Conservation (phyloP, 2,113 vertebrate genomes). For the Pseudopodoces humilis region DNA sequence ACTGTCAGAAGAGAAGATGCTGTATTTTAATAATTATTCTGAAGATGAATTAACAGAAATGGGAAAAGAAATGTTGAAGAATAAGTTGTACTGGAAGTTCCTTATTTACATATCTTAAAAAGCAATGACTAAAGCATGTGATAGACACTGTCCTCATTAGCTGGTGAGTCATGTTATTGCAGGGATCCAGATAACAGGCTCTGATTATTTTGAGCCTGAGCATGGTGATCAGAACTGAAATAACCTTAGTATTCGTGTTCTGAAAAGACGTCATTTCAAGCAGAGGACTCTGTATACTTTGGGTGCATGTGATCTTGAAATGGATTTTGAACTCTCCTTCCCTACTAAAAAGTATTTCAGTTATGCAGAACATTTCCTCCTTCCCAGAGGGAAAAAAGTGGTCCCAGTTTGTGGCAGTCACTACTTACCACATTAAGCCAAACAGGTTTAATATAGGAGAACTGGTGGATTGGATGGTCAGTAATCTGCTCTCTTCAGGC, state of each 20-base stretch:
- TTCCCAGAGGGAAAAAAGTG: not conserved
- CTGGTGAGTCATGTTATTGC: constrained; percentile 52
- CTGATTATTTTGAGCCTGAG: constrained; percentile 34
- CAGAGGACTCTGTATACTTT: not conserved
- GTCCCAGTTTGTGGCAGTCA: not conserved
- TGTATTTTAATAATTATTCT: not conserved
- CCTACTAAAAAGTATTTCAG: not conserved
- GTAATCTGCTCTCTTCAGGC: not conserved
- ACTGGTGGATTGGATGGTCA: not conserved
- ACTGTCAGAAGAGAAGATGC: not conserved
- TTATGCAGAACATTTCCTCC: not conserved
- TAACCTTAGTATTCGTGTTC: not conserved
- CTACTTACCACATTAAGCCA: not conserved
- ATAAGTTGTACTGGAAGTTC: not conserved
- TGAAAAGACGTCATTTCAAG: not conserved
- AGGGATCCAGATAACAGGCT: constrained; percentile 34
- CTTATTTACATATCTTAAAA: constrained; percentile 39
- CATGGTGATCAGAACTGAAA: constrained; percentile 20
- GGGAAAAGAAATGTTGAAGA: not conserved
- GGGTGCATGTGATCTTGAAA: not conserved
- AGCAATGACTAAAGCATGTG: constrained; percentile 8
- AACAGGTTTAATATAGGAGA: not conserved
- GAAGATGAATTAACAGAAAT: not conserved
- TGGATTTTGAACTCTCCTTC: not conserved
- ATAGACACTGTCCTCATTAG: constrained; percentile 41